Evolutionary conservation across 2,113 vertebrate genomes (phyloP).

Genomic region (Eolophus roseicapilla): DNA sequence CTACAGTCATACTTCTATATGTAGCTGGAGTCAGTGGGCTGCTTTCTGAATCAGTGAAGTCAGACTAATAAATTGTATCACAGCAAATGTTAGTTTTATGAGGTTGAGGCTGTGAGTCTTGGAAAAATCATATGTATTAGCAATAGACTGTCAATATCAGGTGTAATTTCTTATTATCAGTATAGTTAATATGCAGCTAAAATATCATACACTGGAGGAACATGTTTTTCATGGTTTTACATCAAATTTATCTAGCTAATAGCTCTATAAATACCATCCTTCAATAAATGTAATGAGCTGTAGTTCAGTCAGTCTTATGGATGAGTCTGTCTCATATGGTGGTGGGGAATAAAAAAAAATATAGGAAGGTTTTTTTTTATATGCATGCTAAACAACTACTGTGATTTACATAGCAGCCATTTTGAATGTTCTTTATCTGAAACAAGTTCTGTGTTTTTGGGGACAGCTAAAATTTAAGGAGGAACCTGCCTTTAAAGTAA

Average conservation of each 20-base stretch:
- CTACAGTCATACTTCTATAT: not conserved
- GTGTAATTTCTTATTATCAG: not conserved
- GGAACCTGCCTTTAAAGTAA: not conserved
- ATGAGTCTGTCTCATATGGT: not conserved
- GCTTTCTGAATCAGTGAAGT: not conserved
- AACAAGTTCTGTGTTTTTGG: not conserved
- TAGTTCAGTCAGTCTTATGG: not conserved
- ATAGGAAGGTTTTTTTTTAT: not conserved
- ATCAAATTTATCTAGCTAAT: not conserved
- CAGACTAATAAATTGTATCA: not conserved
- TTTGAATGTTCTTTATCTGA: not conserved
- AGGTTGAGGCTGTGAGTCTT: not conserved
- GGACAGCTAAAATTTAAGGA: not conserved
- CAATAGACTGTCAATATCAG: not conserved
- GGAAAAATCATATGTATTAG: not conserved
- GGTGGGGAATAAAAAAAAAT: not conserved
- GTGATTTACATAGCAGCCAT: not conserved
- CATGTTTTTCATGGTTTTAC: not conserved
- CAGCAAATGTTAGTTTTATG: not conserved
- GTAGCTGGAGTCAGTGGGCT: not conserved
- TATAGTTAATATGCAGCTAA: not conserved
- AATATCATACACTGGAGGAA: not conserved
- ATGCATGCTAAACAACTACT: not conserved
- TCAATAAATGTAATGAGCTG: not conserved
- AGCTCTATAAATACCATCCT: not conserved